These are phyloP conservation scores for Brachypterus glaber DNA, from an alignment of 2,888 invertebrate species.

Conservation along the genomic window DNA sequence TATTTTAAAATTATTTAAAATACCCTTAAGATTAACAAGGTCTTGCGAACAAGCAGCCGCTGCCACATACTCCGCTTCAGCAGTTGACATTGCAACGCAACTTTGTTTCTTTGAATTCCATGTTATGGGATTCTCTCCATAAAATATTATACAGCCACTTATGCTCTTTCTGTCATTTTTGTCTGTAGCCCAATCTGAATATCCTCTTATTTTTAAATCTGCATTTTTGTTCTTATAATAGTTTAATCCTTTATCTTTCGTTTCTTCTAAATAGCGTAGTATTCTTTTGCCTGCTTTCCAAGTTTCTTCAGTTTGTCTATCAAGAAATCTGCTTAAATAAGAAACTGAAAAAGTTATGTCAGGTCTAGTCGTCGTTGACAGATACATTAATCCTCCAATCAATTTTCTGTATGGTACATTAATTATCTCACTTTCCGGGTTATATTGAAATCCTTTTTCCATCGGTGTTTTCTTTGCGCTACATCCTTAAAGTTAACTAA, in stretches of 20 bases:
- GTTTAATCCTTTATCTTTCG: conserved; percentile 13
- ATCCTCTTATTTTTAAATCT: conserved; percentile 9
- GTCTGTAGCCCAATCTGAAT: conserved; percentile 17
- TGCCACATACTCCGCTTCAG: conserved; percentile 12
- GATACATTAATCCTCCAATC: conserved; percentile 18
- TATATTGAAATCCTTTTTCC: conserved; percentile 16
- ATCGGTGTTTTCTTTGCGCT: conserved; percentile 12
- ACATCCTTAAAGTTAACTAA: conserved; percentile 14
- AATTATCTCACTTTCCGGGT: conserved; percentile 11
- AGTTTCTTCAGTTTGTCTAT: conserved; percentile 7
- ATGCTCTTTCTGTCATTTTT: conserved; percentile 12
- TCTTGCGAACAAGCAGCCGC: conserved; percentile 1
- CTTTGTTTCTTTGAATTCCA: conserved; percentile 13
- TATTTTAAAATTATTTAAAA: conserved; percentile 8
- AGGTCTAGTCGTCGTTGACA: conserved; percentile 14
- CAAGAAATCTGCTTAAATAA: conserved; percentile 13
- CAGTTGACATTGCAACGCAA: conserved; percentile 14
- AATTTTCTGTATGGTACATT: conserved; percentile 16
- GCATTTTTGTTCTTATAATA: conserved; percentile 6
- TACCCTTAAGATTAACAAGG: conserved; percentile 9
- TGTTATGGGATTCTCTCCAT: conserved; percentile 13
- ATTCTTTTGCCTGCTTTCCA: conserved; percentile 11
- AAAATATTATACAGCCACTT: conserved; percentile 15
- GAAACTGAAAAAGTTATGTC: conserved; percentile 13
- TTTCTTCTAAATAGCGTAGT: conserved; percentile 16